phyloP scores from a whole-genome alignment of 2,888 invertebrate genomes.

The Amitus sp. region DNA sequence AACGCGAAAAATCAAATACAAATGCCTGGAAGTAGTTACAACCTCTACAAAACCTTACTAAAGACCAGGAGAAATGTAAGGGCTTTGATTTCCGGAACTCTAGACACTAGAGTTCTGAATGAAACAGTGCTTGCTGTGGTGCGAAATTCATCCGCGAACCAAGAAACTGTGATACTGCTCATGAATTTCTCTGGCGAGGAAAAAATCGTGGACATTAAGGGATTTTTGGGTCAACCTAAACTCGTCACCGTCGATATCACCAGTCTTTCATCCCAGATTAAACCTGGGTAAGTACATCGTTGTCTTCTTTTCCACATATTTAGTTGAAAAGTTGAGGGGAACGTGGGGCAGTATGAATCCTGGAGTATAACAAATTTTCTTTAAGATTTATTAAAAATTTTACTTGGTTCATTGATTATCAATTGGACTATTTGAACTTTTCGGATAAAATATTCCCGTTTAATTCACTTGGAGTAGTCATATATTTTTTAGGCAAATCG shows the following conservation, averaged over 20 bases:
- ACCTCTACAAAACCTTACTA: slow-evolving; percentile 71
- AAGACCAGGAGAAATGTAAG: slow-evolving; percentile 67
- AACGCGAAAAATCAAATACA: slow-evolving; percentile 71
- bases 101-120: slow-evolving; percentile 68
- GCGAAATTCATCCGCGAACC: slow-evolving; percentile 12
- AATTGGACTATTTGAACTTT: too few relatives aligned
- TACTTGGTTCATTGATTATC: too few relatives aligned
- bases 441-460: too few relatives aligned
- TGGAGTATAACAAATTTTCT: too few relatives aligned
- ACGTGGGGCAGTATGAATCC: too few relatives aligned
- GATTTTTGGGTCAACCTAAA: too few relatives aligned
- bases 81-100: slow-evolving; percentile 68
- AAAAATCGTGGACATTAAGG: too few relatives aligned
- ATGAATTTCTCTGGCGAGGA: slow-evolving; percentile 67
- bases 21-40: slow-evolving; percentile 69
- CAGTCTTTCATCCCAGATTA: slow-evolving; percentile 67
- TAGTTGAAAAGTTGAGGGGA: too few relatives aligned
- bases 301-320: too few relatives aligned
- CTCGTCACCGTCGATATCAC: slow-evolving; percentile 66
- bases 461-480: too few relatives aligned
- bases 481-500: too few relatives aligned
- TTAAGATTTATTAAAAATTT: too few relatives aligned
- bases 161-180: slow-evolving; percentile 38
- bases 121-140: slow-evolving; percentile 44
- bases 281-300: slow-evolving; percentile 69